These are phyloP conservation scores for Cyaniris semiargus DNA, from an alignment of 2,888 invertebrate genomes.

Conservation along the genomic window DNA sequence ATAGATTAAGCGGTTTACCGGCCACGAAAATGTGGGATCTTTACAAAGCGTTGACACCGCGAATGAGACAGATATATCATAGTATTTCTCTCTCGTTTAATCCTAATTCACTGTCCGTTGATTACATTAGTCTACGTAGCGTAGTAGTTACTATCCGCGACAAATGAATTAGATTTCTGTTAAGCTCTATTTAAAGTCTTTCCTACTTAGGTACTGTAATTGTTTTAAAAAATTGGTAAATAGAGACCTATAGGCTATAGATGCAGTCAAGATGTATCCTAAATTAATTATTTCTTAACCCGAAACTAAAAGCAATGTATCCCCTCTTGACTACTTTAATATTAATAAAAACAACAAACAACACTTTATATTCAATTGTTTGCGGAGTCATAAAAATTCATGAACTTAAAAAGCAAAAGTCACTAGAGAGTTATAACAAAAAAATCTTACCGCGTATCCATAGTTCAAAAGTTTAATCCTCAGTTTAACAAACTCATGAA, in stretches of 20 bases:
- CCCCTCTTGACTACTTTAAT: background rate
- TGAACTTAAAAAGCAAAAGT: too few species aligned
- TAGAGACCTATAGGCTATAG: too few species aligned
- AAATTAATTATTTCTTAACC: too few species aligned
- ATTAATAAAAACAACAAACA: background rate
- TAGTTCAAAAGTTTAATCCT: background rate
- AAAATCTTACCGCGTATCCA: constrained; percentile 13
- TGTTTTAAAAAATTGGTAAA: background rate
- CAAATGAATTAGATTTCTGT: constrained; percentile 6
- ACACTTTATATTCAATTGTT: background rate
- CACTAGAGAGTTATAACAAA: background rate
- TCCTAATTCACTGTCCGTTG: constrained; percentile 11
- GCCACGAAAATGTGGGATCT: background rate
- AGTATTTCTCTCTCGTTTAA: constrained; percentile 1
- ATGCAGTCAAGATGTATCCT: too few species aligned
- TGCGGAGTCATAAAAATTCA: too few species aligned
- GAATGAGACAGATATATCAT: background rate
- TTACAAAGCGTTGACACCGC: background rate
- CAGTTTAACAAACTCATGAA: background rate
- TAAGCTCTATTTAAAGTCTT: constrained; percentile 6
- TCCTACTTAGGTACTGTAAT: background rate
- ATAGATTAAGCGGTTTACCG: background rate
- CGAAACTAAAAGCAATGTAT: too few species aligned
- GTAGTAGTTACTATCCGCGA: constrained; percentile 9
- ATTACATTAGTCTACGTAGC: constrained; percentile 6